phyloP scores from a whole-genome alignment of 2,888 invertebrate species.

The Nephrocerus scutellatus region DNA sequence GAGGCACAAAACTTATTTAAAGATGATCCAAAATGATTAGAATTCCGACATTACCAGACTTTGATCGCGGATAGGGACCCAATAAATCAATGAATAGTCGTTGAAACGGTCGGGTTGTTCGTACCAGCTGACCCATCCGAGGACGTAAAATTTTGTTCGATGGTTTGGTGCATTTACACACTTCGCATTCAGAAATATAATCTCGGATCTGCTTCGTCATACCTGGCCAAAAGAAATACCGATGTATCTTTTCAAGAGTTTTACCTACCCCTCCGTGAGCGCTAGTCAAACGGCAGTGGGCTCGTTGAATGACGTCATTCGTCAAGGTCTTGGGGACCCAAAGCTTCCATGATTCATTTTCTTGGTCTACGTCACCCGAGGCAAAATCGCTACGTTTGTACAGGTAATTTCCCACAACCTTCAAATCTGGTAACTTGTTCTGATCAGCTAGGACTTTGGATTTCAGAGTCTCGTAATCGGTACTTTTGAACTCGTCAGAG shows the following conservation, averaged over 20 bases:
- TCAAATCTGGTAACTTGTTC: slow-evolving; percentile 7
- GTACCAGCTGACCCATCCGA: no score
- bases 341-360: slow-evolving; percentile 6
- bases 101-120: slow-evolving; percentile 15
- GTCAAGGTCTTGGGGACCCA: slow-evolving; percentile 1
- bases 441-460: neutral
- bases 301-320: neutral
- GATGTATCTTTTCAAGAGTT: slow-evolving; percentile 7
- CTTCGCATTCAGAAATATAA: slow-evolving; percentile 3
- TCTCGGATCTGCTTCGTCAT: slow-evolving; percentile 7
- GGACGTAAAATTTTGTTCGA: neutral
- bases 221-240: slow-evolving; percentile 13
- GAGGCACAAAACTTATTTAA: slow-evolving; percentile 9
- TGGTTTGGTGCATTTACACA: slow-evolving; percentile 3
- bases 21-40: slow-evolving; percentile 12
- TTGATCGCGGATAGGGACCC: slow-evolving; percentile 12
- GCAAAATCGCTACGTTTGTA: slow-evolving; percentile 6
- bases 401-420: slow-evolving; percentile 1
- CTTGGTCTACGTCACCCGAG: slow-evolving; percentile 2
- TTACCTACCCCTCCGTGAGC: slow-evolving; percentile 8
- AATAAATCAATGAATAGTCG: slow-evolving; percentile 11
- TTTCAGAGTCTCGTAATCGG: slow-evolving; percentile 5
- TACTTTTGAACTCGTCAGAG: neutral
- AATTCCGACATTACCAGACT: slow-evolving; percentile 7
- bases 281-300: slow-evolving; percentile 4